phyloP scores from a whole-genome alignment of 1,140 invertebrate genomes.

The Drosophila ercepeae region DNA sequence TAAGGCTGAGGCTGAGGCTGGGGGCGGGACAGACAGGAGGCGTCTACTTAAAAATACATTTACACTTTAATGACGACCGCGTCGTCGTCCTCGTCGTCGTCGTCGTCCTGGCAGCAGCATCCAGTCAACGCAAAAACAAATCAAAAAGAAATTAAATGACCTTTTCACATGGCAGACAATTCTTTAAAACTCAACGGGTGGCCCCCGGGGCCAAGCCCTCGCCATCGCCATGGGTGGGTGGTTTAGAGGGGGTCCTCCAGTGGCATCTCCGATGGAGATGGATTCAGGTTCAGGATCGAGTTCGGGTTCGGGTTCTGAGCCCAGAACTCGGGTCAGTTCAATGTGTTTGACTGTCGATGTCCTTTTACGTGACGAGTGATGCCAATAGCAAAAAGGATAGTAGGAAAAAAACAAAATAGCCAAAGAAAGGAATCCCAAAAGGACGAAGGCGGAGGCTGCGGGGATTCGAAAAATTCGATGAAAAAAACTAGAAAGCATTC shows the following conservation, averaged over 20 bases:
- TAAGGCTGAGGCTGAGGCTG: too few species aligned
- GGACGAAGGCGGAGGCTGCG: not conserved
- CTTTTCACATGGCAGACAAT: constrained; percentile 70
- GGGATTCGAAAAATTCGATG: not conserved
- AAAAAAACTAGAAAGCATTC: too few species aligned
- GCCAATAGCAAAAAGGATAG: constrained; percentile 28
- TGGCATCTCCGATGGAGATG: not conserved
- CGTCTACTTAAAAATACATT: constrained; percentile 81
- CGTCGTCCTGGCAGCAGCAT: not conserved
- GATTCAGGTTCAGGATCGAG: not conserved
- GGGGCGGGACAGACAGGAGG: constrained; percentile 31
- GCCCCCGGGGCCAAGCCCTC: constrained; percentile 18
- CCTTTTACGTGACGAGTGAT: constrained; percentile 47
- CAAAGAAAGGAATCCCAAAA: constrained; percentile 11
- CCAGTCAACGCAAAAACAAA: constrained; percentile 64
- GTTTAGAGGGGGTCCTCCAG: not conserved
- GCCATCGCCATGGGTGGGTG: not conserved
- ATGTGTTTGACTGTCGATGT: constrained; percentile 48
- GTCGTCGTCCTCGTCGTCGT: not conserved
- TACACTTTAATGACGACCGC: constrained; percentile 75
- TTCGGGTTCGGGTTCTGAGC: constrained; percentile 19
- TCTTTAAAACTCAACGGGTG: constrained; percentile 49
- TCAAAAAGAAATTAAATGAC: constrained; percentile 83
- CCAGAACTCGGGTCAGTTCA: constrained; percentile 46
- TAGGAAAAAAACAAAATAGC: not conserved